phyloP scores from a whole-genome alignment of 2,797 vertebrate genomes.

The Halcyon smyrnensis region DNA sequence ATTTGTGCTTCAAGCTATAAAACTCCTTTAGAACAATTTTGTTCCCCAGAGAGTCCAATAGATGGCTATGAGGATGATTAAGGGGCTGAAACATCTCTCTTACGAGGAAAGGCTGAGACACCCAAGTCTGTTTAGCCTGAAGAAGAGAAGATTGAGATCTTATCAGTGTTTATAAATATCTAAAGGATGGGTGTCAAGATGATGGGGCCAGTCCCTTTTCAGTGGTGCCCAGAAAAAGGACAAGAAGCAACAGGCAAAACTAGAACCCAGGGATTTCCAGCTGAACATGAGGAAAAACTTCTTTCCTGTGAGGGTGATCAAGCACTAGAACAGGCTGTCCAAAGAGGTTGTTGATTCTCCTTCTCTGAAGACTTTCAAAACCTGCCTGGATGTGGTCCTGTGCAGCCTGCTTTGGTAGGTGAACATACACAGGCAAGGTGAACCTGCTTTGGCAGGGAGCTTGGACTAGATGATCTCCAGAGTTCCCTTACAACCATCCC shows the following conservation, averaged over 20 bases:
- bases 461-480: background rate
- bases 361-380: background rate
- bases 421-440: background rate
- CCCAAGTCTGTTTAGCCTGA: no score
- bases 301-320: background rate
- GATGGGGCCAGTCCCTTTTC: no score
- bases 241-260: no score
- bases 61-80: no score
- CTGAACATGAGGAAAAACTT: background rate
- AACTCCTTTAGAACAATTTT: background rate
- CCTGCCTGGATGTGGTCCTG: background rate
- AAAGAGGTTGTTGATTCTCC: background rate
- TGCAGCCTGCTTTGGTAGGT: background rate
- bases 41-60: no score
- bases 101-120: no score
- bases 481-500: background rate
- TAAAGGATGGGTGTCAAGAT: no score
- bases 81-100: no score
- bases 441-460: background rate
- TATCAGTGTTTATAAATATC: no score
- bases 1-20: background rate
- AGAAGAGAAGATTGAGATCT: no score
- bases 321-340: background rate
- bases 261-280: background rate
- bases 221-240: no score